These are phyloP conservation scores for Murina feae DNA, from an alignment of 2,113 vertebrate genomes.

Conservation along the genomic window DNA sequence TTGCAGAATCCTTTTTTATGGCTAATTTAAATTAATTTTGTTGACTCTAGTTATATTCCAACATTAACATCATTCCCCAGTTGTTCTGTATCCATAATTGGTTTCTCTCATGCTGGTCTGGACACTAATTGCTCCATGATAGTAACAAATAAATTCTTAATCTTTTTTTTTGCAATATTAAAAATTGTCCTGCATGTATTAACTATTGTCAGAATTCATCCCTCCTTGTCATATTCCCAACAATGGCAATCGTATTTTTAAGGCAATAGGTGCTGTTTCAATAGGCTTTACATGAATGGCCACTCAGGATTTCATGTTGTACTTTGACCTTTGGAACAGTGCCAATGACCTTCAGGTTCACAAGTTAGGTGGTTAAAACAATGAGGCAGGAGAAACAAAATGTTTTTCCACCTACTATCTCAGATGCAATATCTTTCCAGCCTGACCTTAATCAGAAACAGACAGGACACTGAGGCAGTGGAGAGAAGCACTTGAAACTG, in stretches of 20 bases:
- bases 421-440: background rate
- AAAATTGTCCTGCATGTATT: background rate
- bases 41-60: background rate
- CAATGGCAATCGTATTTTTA: background rate
- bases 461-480: background rate
- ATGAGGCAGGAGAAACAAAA: background rate
- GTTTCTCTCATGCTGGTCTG: background rate
- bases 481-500: background rate
- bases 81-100: background rate
- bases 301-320: background rate
- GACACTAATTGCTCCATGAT: background rate
- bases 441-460: background rate
- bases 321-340: background rate
- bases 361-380: background rate
- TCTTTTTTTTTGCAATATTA: background rate
- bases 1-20: background rate
- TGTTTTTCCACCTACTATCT: background rate
- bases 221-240: background rate
- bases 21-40: background rate
- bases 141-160: background rate
- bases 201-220: background rate
- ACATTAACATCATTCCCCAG: background rate
- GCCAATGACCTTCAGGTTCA: background rate
- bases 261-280: background rate
- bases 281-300: background rate